Conservation (phyloP, 2,113 vertebrate species). For the Callorhinus ursinus region DNA sequence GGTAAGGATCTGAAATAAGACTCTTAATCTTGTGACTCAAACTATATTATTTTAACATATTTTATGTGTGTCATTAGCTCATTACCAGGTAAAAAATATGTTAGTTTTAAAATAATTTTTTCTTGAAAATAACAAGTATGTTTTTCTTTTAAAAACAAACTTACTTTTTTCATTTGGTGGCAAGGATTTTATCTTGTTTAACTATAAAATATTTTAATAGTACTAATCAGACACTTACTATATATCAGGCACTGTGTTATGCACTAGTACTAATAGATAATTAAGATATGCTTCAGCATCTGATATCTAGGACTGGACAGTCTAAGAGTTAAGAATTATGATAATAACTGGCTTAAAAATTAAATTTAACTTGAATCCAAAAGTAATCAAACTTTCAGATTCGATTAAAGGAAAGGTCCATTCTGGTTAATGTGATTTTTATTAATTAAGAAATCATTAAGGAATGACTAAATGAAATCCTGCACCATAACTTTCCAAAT, state of each 20-base stretch:
- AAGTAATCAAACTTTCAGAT: conserved; percentile 77
- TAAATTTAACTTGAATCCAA: conserved; percentile 75
- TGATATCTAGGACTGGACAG: conserved; percentile 50
- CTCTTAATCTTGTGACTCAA: not conserved
- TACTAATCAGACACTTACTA: not conserved
- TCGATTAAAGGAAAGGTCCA: conserved; percentile 65
- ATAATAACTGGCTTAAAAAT: conserved; percentile 70
- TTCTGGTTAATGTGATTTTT: conserved; percentile 81
- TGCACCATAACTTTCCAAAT: conserved; percentile 65
- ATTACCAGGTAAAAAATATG: not conserved
- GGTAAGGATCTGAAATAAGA: not conserved
- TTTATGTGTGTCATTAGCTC: not conserved
- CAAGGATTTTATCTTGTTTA: conserved; percentile 16
- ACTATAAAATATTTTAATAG: not conserved
- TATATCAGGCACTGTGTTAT: not conserved
- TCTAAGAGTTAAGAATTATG: conserved; percentile 64
- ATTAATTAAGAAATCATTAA: conserved; percentile 84
- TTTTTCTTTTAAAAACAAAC: conserved; percentile 26
- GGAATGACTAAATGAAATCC: conserved; percentile 72
- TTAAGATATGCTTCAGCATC: conserved; percentile 26
- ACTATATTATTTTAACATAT: not conserved
- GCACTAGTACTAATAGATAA: not conserved
- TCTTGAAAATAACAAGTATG: not conserved
- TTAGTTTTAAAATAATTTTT: conserved; percentile 38
- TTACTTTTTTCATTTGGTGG: not conserved